A percentile compares a stretch with the other conserved stretches of the same genome.
These are phyloP conservation scores for Loriculus beryllinus DNA, from an alignment of 2,797 vertebrate genomes.

Conservation along the genomic window DNA sequence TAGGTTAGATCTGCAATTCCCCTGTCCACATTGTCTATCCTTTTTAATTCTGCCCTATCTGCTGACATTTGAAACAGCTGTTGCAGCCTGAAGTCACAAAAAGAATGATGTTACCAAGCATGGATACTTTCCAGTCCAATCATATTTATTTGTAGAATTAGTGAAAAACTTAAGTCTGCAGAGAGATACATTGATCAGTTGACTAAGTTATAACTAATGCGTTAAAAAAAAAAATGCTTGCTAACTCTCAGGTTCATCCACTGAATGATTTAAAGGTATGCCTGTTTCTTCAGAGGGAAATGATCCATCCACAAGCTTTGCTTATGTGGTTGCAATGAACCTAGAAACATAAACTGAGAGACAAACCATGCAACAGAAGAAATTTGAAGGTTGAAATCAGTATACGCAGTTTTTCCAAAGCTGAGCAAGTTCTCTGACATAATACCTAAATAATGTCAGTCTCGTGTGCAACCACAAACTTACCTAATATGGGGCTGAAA, in stretches of 20 bases:
- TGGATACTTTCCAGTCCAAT: conserved; percentile 29
- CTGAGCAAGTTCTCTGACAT: not conserved
- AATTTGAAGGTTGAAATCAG: not conserved
- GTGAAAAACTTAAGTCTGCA: not conserved
- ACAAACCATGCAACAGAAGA: not conserved
- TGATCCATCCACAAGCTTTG: not conserved
- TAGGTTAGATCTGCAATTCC: conserved; percentile 33
- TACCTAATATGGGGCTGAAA: not conserved
- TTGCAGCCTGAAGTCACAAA: conserved; percentile 12
- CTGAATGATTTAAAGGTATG: not conserved
- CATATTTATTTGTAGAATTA: conserved; percentile 20
- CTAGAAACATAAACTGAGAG: not conserved
- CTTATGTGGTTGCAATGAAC: not conserved
- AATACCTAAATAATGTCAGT: not conserved
- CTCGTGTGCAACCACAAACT: not conserved
- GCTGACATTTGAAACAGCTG: conserved; percentile 62
- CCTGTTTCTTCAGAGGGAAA: not conserved
- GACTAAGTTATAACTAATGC: not conserved
- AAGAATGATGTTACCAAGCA: conserved; percentile 24
- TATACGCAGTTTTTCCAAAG: not conserved
- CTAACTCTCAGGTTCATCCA: not conserved
- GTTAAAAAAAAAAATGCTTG: not conserved
- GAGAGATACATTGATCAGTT: conserved; percentile 11
- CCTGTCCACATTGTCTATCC: conserved; percentile 4
- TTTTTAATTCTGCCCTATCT: conserved; percentile 50